Percentiles rank a stretch among this genome's conserved stretches.
Conservation (phyloP, 2,113 vertebrate genomes). For the Strix aluco region DNA sequence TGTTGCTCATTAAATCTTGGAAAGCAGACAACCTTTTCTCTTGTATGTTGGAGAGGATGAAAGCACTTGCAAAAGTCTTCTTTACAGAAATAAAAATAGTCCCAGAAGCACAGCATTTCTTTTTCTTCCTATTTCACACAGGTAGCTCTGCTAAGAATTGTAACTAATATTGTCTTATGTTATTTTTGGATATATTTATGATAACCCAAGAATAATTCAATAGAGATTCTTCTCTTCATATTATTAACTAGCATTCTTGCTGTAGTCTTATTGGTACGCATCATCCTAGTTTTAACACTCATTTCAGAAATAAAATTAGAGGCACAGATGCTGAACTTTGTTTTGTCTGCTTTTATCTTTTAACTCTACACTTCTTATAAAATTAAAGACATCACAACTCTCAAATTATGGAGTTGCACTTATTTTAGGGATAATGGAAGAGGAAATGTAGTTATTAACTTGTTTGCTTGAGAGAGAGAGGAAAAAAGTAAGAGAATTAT, state of each 20-base stretch:
- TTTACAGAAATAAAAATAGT: background rate
- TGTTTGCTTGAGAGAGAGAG: background rate
- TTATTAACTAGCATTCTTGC: background rate
- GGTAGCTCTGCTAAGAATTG: background rate
- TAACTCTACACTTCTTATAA: background rate
- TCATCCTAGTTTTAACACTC: background rate
- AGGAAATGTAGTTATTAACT: background rate
- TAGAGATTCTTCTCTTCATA: background rate
- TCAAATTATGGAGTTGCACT: background rate
- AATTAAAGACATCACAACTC: background rate
- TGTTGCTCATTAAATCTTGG: conserved; percentile 25
- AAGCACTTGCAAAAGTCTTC: background rate
- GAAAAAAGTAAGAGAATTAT: background rate
- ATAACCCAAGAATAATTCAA: background rate
- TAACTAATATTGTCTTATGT: background rate
- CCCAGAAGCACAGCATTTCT: background rate
- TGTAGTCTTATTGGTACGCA: background rate
- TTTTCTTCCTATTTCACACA: background rate
- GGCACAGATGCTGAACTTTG: background rate
- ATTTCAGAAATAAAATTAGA: background rate
- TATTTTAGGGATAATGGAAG: background rate
- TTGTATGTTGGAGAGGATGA: background rate
- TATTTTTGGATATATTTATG: background rate
- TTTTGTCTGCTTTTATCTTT: background rate
- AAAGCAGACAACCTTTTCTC: conserved; percentile 2